Percentiles rank a stretch among this genome's conserved stretches.
These are phyloP conservation scores for Hololepta plana DNA, from an alignment of 2,888 invertebrate species.

Conservation along the genomic window DNA sequence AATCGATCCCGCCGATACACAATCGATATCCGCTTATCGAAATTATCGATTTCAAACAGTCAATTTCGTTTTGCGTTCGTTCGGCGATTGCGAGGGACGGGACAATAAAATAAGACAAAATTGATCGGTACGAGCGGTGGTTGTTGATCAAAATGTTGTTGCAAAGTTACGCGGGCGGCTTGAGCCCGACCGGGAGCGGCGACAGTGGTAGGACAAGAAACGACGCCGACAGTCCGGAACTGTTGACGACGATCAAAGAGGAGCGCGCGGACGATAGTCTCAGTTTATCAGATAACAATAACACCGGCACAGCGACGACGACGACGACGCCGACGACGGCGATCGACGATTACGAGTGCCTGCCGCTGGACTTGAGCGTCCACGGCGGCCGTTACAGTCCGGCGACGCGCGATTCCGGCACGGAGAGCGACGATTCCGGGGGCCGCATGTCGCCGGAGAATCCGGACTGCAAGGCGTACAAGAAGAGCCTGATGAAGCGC, in stretches of 20 bases:
- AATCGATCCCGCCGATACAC: too few relatives aligned
- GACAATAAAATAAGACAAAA: too few relatives aligned
- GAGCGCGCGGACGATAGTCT: constrained; percentile 12
- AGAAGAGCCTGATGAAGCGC: constrained; percentile 84
- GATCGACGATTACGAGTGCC: constrained; percentile 27
- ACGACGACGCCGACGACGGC: constrained; percentile 12
- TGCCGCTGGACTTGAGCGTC: constrained; percentile 62
- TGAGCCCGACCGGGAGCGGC: constrained; percentile 3
- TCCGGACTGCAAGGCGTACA: constrained; percentile 48
- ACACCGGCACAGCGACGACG: constrained; percentile 2
- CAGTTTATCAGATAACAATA: constrained; percentile 5
- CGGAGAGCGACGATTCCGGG: constrained; percentile 68
- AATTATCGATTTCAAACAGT: too few relatives aligned
- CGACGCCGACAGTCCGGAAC: constrained; percentile 5
- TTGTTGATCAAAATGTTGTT: constrained; percentile 12
- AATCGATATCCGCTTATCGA: too few relatives aligned
- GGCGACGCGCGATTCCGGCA: constrained; percentile 40
- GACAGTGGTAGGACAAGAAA: constrained; percentile 4
- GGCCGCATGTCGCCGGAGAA: constrained; percentile 44
- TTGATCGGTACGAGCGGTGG: too few relatives aligned
- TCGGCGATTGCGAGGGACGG: too few relatives aligned
- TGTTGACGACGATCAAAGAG: constrained; percentile 14
- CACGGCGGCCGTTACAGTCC: constrained; percentile 32
- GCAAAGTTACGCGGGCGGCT: constrained; percentile 10
- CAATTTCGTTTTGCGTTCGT: too few relatives aligned